Percentiles rank a stretch among this genome's conserved stretches.
Conservation (phyloP, 2,797 vertebrate species). For the Setipinna tenuifilis region DNA sequence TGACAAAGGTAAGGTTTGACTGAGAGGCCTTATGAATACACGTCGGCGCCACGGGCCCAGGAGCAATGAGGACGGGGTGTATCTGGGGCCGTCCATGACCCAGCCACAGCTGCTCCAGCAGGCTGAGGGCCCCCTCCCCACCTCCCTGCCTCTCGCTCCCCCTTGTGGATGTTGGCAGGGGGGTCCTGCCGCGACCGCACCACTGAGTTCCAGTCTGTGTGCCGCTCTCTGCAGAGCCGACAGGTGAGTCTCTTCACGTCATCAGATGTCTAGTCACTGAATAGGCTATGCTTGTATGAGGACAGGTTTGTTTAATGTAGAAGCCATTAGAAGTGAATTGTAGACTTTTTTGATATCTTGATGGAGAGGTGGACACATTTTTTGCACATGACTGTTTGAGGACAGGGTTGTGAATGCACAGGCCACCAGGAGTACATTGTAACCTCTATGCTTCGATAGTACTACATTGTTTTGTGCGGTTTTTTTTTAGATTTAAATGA, state of each 20-base stretch:
- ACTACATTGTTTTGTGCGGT: not conserved
- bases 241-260: conserved; percentile 69
- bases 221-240: conserved; percentile 79
- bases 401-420: not conserved
- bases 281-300: not conserved
- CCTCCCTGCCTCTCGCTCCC: conserved; percentile 31
- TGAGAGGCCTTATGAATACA: conserved; percentile 78
- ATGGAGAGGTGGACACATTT: too few species aligned
- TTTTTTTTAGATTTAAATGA: not conserved
- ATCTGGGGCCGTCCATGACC: conserved; percentile 78
- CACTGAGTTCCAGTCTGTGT: conserved; percentile 81
- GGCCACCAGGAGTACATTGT: not conserved
- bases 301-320: too few species aligned
- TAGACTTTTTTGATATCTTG: not conserved
- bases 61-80: conserved; percentile 78
- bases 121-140: conserved; percentile 49
- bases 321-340: not conserved
- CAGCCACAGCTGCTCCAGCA: conserved; percentile 68
- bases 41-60: conserved; percentile 78
- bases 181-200: conserved; percentile 83
- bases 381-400: not conserved
- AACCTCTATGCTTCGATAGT: not conserved
- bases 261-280: not conserved
- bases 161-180: conserved; percentile 58
- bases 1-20: conserved; percentile 51